Conservation (phyloP, 2,113 vertebrate species). For the Amphiprion ocellaris region DNA sequence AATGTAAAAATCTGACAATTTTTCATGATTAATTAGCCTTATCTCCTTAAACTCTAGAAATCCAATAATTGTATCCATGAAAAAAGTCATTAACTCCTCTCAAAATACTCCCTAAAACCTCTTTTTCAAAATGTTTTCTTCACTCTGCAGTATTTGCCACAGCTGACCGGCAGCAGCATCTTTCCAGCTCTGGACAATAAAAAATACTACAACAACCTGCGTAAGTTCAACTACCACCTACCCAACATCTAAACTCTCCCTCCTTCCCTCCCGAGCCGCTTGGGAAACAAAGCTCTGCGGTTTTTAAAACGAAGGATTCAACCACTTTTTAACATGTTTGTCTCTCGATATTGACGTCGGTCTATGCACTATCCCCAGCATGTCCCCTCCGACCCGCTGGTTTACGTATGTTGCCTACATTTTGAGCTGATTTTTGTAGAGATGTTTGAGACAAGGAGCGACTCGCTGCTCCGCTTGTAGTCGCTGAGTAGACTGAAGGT, state of each 20-base stretch:
- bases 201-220: conserved; percentile 88
- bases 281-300: conserved; percentile 13
- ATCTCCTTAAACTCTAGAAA: too few species aligned
- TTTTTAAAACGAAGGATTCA: conserved; percentile 10
- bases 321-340: conserved; percentile 2
- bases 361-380: conserved; percentile 70
- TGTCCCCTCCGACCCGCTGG: conserved; percentile 11
- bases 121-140: not conserved
- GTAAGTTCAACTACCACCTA: conserved; percentile 90
- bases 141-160: conserved; percentile 88
- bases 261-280: not conserved
- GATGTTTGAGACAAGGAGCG: conserved; percentile 68
- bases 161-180: conserved; percentile 88
- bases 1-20: too few species aligned
- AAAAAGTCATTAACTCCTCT: too few species aligned
- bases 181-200: conserved; percentile 92
- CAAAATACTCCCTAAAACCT: not conserved
- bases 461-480: conserved; percentile 69
- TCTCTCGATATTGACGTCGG: conserved; percentile 27
- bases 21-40: too few species aligned
- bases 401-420: conserved; percentile 36
- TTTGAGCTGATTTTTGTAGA: conserved; percentile 46
- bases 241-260: conserved; percentile 89
- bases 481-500: conserved; percentile 59
- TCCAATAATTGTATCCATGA: too few species aligned